phyloP scores from a whole-genome alignment of 2,888 invertebrate species.

The Latheticus oryzae region DNA sequence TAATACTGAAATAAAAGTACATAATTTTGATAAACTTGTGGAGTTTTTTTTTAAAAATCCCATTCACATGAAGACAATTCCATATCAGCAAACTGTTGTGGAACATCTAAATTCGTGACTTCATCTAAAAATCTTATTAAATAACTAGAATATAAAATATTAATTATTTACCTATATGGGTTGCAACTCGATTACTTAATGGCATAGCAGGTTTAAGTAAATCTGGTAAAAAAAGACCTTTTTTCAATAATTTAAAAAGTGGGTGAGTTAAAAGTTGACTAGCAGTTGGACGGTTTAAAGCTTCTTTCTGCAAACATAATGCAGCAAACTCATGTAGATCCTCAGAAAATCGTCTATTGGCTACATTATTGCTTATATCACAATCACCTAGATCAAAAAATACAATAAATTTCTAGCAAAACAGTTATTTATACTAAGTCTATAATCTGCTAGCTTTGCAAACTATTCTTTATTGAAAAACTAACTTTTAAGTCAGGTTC shows the following conservation, averaged over 20 bases:
- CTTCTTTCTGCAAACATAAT: conserved; percentile 76
- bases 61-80: conserved; percentile 74
- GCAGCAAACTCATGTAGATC: conserved; percentile 83
- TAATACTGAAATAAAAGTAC: conserved; percentile 39
- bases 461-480: too few relatives aligned
- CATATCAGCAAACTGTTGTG: conserved; percentile 72
- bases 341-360: conserved; percentile 76
- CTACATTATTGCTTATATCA: conserved; percentile 62
- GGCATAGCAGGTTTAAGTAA: conserved; percentile 78
- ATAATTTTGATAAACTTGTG: conserved; percentile 4
- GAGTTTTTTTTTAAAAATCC: conserved; percentile 68
- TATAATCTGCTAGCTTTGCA: too few relatives aligned
- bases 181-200: conserved; percentile 70
- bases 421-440: too few relatives aligned
- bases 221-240: conserved; percentile 72
- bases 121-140: conserved; percentile 72
- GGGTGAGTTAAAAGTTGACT: conserved; percentile 76
- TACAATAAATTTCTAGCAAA: conserved; percentile 29
- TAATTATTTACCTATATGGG: conserved; percentile 66
- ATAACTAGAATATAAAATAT: too few relatives aligned
- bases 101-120: conserved; percentile 70
- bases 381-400: conserved; percentile 58
- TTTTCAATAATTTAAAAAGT: conserved; percentile 81
- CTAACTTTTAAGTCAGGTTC: too few relatives aligned
- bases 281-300: conserved; percentile 77